A percentile compares a stretch with the other conserved stretches of the same genome.
Conservation (phyloP, 30 jellyfish, hydroid and myxozoan genomes). For the Sanderia malayensis region DNA sequence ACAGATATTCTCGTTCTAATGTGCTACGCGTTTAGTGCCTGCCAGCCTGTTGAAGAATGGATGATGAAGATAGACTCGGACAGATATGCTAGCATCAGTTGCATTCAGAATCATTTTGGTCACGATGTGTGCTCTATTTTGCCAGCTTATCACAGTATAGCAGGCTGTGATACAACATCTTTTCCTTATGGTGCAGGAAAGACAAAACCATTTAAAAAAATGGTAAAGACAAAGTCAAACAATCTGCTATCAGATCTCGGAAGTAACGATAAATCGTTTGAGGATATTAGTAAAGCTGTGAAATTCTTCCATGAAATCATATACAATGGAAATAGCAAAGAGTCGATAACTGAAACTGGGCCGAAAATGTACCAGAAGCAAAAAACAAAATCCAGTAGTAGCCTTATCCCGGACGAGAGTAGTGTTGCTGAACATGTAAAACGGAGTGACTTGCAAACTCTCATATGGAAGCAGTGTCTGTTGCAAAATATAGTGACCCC, state of each 20-base stretch:
- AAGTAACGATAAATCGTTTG: background rate
- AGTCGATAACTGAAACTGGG: background rate
- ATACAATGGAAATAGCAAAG: background rate
- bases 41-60: constrained; percentile 3
- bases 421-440: background rate
- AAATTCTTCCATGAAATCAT: background rate
- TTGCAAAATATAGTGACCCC: constrained; percentile 1
- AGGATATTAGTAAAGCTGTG: background rate
- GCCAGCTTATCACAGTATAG: background rate
- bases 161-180: background rate
- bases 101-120: background rate
- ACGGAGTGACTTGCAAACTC: background rate
- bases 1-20: background rate
- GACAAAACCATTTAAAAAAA: background rate
- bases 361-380: background rate
- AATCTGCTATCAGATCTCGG: background rate
- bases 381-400: background rate
- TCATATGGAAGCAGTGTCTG: constrained; percentile 1
- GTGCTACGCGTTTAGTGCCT: background rate
- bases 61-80: background rate
- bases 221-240: background rate
- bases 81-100: constrained; percentile 1
- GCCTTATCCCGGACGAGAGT: background rate
- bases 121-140: background rate
- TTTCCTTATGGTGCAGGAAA: background rate